Evolutionary conservation across 2,797 vertebrate genomes (phyloP).

Genomic region (Botia kubotai): DNA sequence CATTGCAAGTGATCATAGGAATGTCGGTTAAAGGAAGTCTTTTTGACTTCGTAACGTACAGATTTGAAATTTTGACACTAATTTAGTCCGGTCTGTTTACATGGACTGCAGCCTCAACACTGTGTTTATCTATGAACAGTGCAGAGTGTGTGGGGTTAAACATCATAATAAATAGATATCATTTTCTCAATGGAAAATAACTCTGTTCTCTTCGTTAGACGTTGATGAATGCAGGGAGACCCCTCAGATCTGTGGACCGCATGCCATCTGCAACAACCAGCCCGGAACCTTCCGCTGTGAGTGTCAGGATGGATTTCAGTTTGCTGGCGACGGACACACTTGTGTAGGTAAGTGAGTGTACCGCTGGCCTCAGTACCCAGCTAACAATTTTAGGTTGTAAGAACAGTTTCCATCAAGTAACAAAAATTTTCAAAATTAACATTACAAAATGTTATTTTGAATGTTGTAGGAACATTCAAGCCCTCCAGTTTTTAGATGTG

Average conservation of each 20-base stretch:
- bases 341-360: constrained; percentile 83
- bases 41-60: neutral
- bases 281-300: constrained; percentile 94
- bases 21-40: neutral
- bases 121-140: neutral
- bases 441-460: no score
- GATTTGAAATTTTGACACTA: neutral
- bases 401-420: no score
- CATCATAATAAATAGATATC: no score
- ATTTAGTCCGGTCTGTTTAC: neutral
- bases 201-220: constrained; percentile 73
- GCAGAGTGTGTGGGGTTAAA: no score
- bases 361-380: neutral
- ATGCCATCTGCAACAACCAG: constrained; percentile 90
- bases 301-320: constrained; percentile 87
- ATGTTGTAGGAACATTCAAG: no score
- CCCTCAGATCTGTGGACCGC: constrained; percentile 79
- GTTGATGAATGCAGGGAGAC: constrained; percentile 88
- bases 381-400: no score
- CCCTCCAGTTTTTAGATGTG: no score
- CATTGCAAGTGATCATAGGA: neutral
- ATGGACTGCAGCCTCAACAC: no score
- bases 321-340: constrained; percentile 80
- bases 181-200: no score
- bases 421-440: no score